Base-by-base conservation (phyloP, 1,140 invertebrate genomes). In the Proctacanthus coquilletti region DNA sequence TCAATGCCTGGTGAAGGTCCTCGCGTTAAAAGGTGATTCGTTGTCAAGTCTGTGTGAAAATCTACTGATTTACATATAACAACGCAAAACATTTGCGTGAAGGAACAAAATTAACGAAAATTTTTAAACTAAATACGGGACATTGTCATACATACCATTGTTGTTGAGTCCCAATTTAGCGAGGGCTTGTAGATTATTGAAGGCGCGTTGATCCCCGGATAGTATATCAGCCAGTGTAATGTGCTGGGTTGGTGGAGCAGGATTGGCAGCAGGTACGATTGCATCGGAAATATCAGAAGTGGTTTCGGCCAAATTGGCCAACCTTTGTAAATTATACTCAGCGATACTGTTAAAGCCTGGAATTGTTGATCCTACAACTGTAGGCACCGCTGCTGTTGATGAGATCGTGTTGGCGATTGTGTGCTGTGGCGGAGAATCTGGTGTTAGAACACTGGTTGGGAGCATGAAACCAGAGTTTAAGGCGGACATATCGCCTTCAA, bases 181-280 rank as follows among this genome's bases (percentile, higher is more conserved):
- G 36, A 91, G 70, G 13, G 83, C 84, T 53, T 88, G 83, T 36
- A 89, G 66, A 65, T 89, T 92, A 53, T 85, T 85, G 42, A 83
- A 72, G 23, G 83, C 77, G 57, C 83, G 80, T 53, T 75, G 74
- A 52, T 84, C 80, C 19, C 80, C 80, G 38, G 72, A 70, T 21
- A 84, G 68, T 37, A 86, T 63, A 50, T 84, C 80, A 8, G 74
- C 77, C 40, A 84, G 52, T 39, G 71, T 80, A 41, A 84, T 82
- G 0, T 66, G 49, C 34, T 59, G 53, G 5, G 62, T 55, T 44
- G 68, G 56, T 42, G 75, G 40, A 8, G 45, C 38, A 1, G 47
- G 45, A 11, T 46, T 46, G 9, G 45, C 20, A 8, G 44, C 49
- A 11, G 48, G 39, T 52, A 45, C 60, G 52, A 49, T 60, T 43